phyloP scores from a whole-genome alignment of 35 echinoderm and acorn worm species.

The Amphiura filiformis region DNA sequence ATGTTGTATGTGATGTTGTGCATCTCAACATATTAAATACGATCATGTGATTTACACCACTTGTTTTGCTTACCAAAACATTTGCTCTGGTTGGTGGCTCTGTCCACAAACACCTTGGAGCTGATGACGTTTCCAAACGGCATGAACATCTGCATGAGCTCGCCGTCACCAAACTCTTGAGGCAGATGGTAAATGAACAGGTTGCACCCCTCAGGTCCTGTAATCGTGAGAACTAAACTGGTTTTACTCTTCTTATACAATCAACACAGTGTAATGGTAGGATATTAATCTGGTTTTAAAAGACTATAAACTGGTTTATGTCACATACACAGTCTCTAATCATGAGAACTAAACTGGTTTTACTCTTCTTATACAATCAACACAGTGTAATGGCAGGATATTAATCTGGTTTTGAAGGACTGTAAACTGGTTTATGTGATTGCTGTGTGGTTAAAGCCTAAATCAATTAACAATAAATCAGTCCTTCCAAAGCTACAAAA shows the following conservation, averaged over 20 bases:
- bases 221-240: background rate
- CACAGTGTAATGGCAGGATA: background rate
- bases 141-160: slow-evolving; percentile 93
- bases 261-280: too few relatives aligned
- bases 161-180: slow-evolving; percentile 89
- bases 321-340: background rate
- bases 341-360: background rate
- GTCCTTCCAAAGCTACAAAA: too few relatives aligned
- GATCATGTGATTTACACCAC: too few relatives aligned
- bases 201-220: slow-evolving; percentile 97
- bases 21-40: too few relatives aligned
- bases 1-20: too few relatives aligned
- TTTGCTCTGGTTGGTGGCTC: slow-evolving; percentile 97
- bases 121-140: slow-evolving; percentile 96
- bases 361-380: background rate
- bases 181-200: slow-evolving; percentile 97
- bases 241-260: background rate
- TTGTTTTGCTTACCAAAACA: slow-evolving; percentile 96
- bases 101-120: slow-evolving; percentile 94
- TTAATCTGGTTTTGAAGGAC: background rate
- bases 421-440: background rate
- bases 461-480: too few relatives aligned
- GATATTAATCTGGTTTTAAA: too few relatives aligned
- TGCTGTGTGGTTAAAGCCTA: too few relatives aligned
- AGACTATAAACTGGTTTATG: background rate